Base-by-base conservation (phyloP, 2,113 vertebrate species). In the Typhlomys cinereus region DNA sequence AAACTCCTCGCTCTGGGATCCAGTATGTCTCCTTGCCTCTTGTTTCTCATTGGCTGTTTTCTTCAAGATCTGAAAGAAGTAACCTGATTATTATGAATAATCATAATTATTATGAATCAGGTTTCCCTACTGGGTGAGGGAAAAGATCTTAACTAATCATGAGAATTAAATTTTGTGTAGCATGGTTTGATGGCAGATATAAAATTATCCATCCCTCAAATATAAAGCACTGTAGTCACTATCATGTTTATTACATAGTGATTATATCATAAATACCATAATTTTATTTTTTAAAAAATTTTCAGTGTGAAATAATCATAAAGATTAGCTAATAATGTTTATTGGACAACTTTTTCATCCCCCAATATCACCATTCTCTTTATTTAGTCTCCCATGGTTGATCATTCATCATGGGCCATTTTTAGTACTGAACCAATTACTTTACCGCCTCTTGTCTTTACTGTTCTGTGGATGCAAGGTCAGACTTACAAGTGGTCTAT, bases 211-310 rank as follows among this genome's bases (percentile, higher is more conserved):
- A 2, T 73, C 20, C 70, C 14, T 80, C 78, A 94, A 57, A 78
- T 81, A 57, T 90, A 76, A 89, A 66, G 18, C 48, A 39, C 23
- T n/a, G 18, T 59, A 80, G 64, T 66, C 8, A n/a, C 2, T 50
- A 23, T 67, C 27, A 17, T 81, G 79, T 71, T 67, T 73, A 57
- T 48, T 74, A 50, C 21, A 39, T 71, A 20, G 46, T 84, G 34
- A 31, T 34, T 61, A n/a, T 73, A 17, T 79, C 17, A 66, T 34
- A 59, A 62, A 81, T 46, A 34, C 20, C 86, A 50, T 86, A 48
- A 86, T 21, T 92, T 91, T 85, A 52, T 21, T 36, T 79, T 52
- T 93, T 8, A 64, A 87, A 84, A 73, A 89, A 39, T 70, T 87
- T n/a, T 27, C 23, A 89, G 67, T 52, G 7, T 52, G 27, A 79